A percentile compares a stretch with the other conserved stretches of the same genome.
Conservation (phyloP, 2,888 invertebrate genomes). For the Pediacus dermestoides region DNA sequence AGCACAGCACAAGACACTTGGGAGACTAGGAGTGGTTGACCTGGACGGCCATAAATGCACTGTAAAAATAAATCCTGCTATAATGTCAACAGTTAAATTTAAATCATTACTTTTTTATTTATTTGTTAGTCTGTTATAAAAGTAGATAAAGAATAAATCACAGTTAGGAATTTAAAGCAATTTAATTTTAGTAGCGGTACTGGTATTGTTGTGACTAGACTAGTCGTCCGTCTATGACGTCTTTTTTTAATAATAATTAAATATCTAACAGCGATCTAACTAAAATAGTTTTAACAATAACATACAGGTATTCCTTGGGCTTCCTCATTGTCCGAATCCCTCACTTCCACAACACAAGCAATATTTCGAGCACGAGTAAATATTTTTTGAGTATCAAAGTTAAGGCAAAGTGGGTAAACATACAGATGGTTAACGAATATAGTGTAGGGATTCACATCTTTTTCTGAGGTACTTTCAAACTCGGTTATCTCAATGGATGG, state of each 20-base stretch:
- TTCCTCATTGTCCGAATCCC: slow-evolving; percentile 75
- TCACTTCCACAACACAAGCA: slow-evolving; percentile 82
- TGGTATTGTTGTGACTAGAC: too few species aligned
- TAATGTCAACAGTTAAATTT: background rate
- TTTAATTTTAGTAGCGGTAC: too few species aligned
- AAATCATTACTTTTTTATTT: background rate
- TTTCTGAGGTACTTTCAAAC: slow-evolving; percentile 66
- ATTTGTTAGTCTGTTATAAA: background rate
- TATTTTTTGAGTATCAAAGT: slow-evolving; percentile 87
- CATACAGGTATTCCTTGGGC: slow-evolving; percentile 71
- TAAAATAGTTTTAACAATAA: slow-evolving; percentile 9
- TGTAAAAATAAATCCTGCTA: slow-evolving; percentile 44
- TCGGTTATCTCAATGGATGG: slow-evolving; percentile 84
- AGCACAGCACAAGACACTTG: slow-evolving; percentile 75
- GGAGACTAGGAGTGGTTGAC: slow-evolving; percentile 60
- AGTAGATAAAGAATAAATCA: too few species aligned
- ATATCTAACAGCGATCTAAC: background rate
- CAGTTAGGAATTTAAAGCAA: too few species aligned
- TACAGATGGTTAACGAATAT: slow-evolving; percentile 87
- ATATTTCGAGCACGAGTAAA: slow-evolving; percentile 93
- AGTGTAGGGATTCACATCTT: slow-evolving; percentile 74
- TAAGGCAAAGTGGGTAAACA: slow-evolving; percentile 81
- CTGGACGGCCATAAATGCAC: slow-evolving; percentile 74
- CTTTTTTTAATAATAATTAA: slow-evolving; percentile 2
- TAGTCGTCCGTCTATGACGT: too few species aligned